phyloP scores from a whole-genome alignment of 1,140 invertebrate species.

The Diuraphis noxia region DNA sequence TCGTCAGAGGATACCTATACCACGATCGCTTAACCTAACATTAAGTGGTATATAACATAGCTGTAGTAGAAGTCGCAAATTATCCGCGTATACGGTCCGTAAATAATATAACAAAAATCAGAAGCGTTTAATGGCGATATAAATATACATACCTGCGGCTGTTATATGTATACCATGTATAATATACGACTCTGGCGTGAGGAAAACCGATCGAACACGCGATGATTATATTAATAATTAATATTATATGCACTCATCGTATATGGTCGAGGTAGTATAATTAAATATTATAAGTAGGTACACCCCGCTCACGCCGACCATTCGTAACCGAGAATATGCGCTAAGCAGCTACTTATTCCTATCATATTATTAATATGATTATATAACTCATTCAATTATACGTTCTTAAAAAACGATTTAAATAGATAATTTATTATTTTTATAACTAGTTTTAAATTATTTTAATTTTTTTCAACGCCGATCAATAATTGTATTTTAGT shows the following conservation, averaged over 20 bases:
- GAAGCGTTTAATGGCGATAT: not conserved
- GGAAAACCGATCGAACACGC: conserved; percentile 1
- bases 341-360: not conserved
- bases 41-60: not conserved
- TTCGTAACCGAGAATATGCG: not conserved
- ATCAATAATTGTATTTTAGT: not conserved
- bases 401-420: not conserved
- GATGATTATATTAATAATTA: not conserved
- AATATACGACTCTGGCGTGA: not conserved
- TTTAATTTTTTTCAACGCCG: not conserved
- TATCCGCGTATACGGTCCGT: not conserved
- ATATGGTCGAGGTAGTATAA: not conserved
- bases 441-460: not conserved
- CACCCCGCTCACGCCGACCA: not conserved
- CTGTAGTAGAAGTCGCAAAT: not conserved
- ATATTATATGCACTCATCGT: not conserved
- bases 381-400: conserved; percentile 3
- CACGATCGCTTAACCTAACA: not conserved
- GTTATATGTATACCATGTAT: too few relatives aligned
- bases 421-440: conserved; percentile 4
- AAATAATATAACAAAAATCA: not conserved
- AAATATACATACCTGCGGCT: not conserved
- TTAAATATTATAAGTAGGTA: not conserved
- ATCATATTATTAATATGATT: not conserved
- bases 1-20: not conserved